Percentiles rank a stretch among this genome's conserved stretches.
Conservation (phyloP, 2,888 invertebrate species). For the Linhomoeus sp. region DNA sequence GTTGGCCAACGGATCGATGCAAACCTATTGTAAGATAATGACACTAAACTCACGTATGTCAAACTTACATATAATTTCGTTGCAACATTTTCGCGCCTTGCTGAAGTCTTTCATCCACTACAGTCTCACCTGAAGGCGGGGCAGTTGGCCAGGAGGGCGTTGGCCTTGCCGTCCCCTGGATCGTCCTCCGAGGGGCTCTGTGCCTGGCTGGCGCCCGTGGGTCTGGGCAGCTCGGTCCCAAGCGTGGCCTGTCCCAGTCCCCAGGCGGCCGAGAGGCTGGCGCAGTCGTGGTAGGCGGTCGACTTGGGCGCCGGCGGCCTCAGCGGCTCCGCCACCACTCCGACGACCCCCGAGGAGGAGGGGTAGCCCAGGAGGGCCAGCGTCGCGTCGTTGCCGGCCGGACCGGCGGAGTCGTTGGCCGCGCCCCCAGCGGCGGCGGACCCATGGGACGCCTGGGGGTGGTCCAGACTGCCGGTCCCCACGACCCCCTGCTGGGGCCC, state of each 20-base stretch:
- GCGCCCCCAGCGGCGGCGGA: neutral
- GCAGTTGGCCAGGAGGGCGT: conserved; percentile 21
- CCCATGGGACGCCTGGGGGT: neutral
- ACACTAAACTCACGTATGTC: too few relatives aligned
- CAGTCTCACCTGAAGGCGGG: conserved; percentile 19
- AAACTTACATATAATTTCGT: too few relatives aligned
- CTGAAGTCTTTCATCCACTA: too few relatives aligned
- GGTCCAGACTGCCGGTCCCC: neutral
- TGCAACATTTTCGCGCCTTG: too few relatives aligned
- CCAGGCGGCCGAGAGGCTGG: neutral
- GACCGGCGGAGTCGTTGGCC: neutral
- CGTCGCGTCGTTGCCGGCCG: neutral
- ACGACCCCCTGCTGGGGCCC: neutral
- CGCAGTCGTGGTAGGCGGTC: conserved; percentile 5
- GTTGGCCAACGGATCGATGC: too few relatives aligned
- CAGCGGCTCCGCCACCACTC: conserved; percentile 5
- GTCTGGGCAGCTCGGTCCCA: neutral
- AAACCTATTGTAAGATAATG: too few relatives aligned
- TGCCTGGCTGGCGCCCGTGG: conserved; percentile 1
- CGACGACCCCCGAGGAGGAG: neutral
- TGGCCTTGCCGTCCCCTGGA: conserved; percentile 8
- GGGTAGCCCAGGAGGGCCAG: neutral
- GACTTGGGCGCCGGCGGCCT: neutral
- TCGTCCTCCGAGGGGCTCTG: conserved; percentile 2
- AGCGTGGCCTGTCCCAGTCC: neutral